Base-by-base conservation (phyloP, 2,797 vertebrate species). In the Hemibagrus guttatus region DNA sequence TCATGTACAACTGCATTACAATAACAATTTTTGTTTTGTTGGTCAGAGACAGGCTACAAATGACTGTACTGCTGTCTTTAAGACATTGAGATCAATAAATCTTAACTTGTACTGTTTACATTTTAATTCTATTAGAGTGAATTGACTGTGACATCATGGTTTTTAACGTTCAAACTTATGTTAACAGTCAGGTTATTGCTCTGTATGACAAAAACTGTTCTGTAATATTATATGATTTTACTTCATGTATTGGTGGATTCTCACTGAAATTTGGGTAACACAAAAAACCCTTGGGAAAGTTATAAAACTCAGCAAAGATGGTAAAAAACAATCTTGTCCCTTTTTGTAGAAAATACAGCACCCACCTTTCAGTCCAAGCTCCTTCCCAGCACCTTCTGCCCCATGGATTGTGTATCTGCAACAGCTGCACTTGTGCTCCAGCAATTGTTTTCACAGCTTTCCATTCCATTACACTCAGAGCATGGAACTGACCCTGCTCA, bases 341-440 rank as follows among this genome's bases (percentile, higher is more conserved):
- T 26, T 35, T 39, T 12, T 28, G 6, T 54, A n/a, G 49, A 58
- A 80, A 84, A 68, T 42, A 69, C 13, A 78, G 52, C 11, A 90
- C 96, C 90, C 88, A 98, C 98, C 96, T 95, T 82, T 94, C 95
- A 87, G 93, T 93, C 98, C 98, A 99, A 69, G 94, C 92, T 0
- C 98, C 97, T 58, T 91, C 95, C 97, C 97, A 97, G 91, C 96
- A 97, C 54, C 95, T 93, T 83, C 98, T 95, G 9, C 98, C 98
- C 98, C 98, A 99, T 1, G 98, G 98, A 90, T 99, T 99, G 91
- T 95, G 95, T 88, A 99, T 95, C 79, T 97, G 93, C 8, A 99
- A 92, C 6, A 99, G 93, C 72, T 95, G 93, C 14, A 96, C 83
- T 61, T 92, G 81, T 31, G 92, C 93, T 28, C 92, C 95, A 46